Evolutionary conservation across 2,113 vertebrate species (phyloP), one percentile per base, ranked within the genome.

Genomic region (Nipponia nippon): DNA sequence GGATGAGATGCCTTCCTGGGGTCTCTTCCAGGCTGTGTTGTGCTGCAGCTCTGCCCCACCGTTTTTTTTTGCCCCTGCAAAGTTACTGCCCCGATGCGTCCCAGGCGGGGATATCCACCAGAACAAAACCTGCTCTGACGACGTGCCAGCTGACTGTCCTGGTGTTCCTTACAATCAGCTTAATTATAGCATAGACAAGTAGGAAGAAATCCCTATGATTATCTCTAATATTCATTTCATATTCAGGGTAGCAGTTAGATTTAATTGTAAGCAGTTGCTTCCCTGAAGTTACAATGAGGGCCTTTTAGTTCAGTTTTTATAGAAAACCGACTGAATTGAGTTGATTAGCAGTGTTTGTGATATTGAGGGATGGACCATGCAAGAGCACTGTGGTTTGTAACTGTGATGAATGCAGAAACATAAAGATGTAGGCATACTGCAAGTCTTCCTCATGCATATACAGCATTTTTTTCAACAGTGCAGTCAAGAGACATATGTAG

Each of bases 191-290:
- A 83, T 91, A 97, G 91, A 97, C 84, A 92, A 94, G 90, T 90
- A 85, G 87, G 47, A 63, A 91, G 72, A 91, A 95, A 93, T 93
- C 81, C 89, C 94, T 90, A 59, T 98, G 89, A 98, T 97, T 98
- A 97, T 95, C 93, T 76, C 89, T 83, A 96, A 93, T 93, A 96
- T 97, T 97, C 95, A 92, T 97, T 97, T 97, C 89, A 97, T 93
- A 90, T 86, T 95, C 96, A 96, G 97, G 92, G 93, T 96, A 95
- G 97, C 94, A 93, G 70, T 97, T 97, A 85, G 96, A 93, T 92
- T 96, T 97, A 97, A 97, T 97, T 97, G 55, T 97, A 95, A 97
- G 94, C 93, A 96, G 67, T 97, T 97, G 92, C 78, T 79, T 97
- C 93, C 77, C 83, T 95, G 95, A 96, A 97, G 94, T 97, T 96